Percentiles rank a stretch among this genome's conserved stretches.
Conservation (phyloP, 2,888 invertebrate genomes). For the Campoplex nolae region DNA sequence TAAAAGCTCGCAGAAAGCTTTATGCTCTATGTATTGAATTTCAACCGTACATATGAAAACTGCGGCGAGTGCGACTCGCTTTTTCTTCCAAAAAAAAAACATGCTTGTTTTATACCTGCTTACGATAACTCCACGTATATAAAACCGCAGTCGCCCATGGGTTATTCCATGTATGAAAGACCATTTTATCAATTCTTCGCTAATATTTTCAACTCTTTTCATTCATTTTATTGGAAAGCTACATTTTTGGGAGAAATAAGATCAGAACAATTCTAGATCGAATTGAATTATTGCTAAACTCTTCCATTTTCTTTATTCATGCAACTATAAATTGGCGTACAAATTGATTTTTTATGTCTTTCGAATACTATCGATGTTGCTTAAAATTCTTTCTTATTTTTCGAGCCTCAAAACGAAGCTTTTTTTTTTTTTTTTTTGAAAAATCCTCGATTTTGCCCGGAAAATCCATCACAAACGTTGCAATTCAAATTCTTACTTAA, state of each 20-base stretch:
- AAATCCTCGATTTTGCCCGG: background rate
- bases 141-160: background rate
- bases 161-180: conserved; percentile 4
- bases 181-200: background rate
- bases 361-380: background rate
- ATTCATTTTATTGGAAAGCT: background rate
- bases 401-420: background rate
- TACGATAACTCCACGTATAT: conserved; percentile 26
- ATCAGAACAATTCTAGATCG: background rate
- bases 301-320: no score
- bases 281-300: background rate
- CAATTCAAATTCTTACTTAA: background rate
- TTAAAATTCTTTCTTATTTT: background rate
- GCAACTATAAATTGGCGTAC: no score
- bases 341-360: no score
- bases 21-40: conserved; percentile 51
- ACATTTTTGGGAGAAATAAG: background rate
- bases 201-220: background rate
- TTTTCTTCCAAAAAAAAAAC: conserved; percentile 34
- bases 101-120: conserved; percentile 26
- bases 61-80: conserved; percentile 6
- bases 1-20: conserved; percentile 58
- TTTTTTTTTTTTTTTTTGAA: no score
- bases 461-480: background rate
- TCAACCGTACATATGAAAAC: conserved; percentile 21